Evolutionary conservation across 1,140 invertebrate genomes (phyloP), one percentile per base, ranked within the genome.

Genomic region (Drosophila lacertosa): DNA sequence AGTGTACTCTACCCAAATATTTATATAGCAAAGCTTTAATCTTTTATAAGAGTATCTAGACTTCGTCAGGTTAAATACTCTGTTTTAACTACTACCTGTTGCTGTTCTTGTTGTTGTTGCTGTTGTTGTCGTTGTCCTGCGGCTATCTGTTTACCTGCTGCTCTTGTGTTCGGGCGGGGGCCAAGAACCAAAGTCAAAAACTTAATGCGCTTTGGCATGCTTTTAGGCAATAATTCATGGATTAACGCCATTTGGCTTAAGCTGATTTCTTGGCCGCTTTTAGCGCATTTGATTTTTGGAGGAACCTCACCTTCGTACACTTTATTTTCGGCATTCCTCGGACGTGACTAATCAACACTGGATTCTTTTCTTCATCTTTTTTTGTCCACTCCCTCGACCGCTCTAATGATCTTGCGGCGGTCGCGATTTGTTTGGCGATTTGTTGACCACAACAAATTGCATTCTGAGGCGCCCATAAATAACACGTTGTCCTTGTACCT

Each of bases 171-270:
- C 37, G 40, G 66, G 64, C 63, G 68, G 57, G 65, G 69, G n/a
- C n/a, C n/a, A 29, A 29, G 26, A 29, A 57, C 68, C 65, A 62
- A 67, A 79, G 80, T 66, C 69, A 66, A 66, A 72, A 76, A 67
- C 65, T 84, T 89, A 89, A 89, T 89, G 86, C 86, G 71, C 88
- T 89, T 89, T 89, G 86, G 86, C 86, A 89, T 89, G 86, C 86
- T 89, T 89, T 89, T 89, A 89, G 86, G 81, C 86, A 89, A 89
- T 89, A 89, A 89, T 89, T 89, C 86, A 89, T 89, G 86, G 86
- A 89, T 89, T 89, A 89, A 89, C 86, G 86, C 86, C 86, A 89
- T 89, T 89, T 89, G 81, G 86, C 66, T 86, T 74, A 86, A 86
- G 82, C 82, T 86, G 59, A 77, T 88, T 86, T 88, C 83, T 88